Evolutionary conservation across 2,113 vertebrate species (phyloP), one percentile per base, ranked within the genome.

Genomic region (Hyperopisus bebe): DNA sequence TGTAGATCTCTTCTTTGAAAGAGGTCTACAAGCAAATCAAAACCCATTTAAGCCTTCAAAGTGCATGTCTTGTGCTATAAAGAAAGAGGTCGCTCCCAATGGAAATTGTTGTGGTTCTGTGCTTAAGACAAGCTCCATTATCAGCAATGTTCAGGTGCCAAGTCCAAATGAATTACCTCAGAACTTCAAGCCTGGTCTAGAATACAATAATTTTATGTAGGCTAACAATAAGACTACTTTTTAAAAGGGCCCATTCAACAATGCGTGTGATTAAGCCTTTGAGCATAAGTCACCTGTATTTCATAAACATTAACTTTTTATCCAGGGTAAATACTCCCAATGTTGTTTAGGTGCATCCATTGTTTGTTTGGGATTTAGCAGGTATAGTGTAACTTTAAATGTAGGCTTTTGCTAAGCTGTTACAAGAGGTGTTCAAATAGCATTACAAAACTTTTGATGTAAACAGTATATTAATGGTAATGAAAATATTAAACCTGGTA

Each of bases 211-310:
- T 19, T 15, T 84, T 44, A 47, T 84, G 17, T 9, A 46, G 82
- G 47, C 39, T 44, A 47, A 84, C 21, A 84, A n/a, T 15, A 13
- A 84, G 90, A 86, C 91, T 93, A 94, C 94, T 94, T 94, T 93
- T 51, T 87, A 39, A 53, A 53, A 53, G 50, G 27, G 88, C 94
- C 93, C 92, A 92, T 92, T 91, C 91, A 93, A 95, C 95, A 96
- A 95, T 93, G 92, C 92, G 93, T 90, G 85, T 91, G 94, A 93
- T 93, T 91, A 87, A 91, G 92, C 93, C 92, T 91, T 94, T 92
- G 91, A 11, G 46, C 97, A 97, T 96, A 96, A 96, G 96, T 95
- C 95, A 95, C 93, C 93, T 94, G 94, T 93, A 94, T 94, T 96
- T 95, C 93, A 96, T 95, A 92, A 95, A 95, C 93, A 89, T 92